Conservation (phyloP, 1,140 invertebrate species). For the Neelides sp. region DNA sequence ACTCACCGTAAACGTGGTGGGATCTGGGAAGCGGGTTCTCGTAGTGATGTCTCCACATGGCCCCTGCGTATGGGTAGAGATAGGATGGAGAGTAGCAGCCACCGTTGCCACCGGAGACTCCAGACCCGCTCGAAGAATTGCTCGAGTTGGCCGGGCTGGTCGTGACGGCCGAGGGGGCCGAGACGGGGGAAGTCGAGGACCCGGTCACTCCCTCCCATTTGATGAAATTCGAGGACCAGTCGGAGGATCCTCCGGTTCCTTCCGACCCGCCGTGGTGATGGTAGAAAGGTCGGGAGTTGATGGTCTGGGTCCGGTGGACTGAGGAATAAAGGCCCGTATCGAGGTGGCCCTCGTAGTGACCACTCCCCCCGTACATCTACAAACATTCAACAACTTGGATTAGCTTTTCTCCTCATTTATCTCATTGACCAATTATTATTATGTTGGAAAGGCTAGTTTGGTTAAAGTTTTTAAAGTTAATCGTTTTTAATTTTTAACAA, state of each 20-base stretch:
- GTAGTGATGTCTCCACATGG: slow-evolving; percentile 31
- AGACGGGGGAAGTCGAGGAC: slow-evolving; percentile 24
- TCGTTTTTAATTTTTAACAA: too few species aligned
- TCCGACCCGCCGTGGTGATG: slow-evolving; percentile 10
- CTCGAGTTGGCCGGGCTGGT: slow-evolving; percentile 30
- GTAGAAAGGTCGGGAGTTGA: slow-evolving; percentile 3
- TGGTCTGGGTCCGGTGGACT: slow-evolving; percentile 9
- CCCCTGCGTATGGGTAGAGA: slow-evolving; percentile 25
- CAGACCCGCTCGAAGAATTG: slow-evolving; percentile 18
- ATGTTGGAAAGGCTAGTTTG: too few species aligned
- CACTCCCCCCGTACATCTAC: too few species aligned
- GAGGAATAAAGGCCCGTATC: slow-evolving; percentile 12
- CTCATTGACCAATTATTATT: too few species aligned
- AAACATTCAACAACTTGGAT: too few species aligned
- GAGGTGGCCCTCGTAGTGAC: too few species aligned
- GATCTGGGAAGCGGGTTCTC: slow-evolving; percentile 25
- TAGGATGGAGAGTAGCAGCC: slow-evolving; percentile 26
- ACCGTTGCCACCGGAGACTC: slow-evolving; percentile 6
- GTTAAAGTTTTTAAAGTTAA: too few species aligned
- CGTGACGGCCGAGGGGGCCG: slow-evolving; percentile 21
- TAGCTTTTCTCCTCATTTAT: too few species aligned
- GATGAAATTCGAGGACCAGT: too few species aligned
- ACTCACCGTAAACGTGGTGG: slow-evolving; percentile 28
- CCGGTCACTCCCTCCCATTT: slow-evolving; percentile 8
- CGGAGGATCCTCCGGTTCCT: too few species aligned